Conservation (phyloP, 1,140 invertebrate genomes). For the Achroia grisella region DNA sequence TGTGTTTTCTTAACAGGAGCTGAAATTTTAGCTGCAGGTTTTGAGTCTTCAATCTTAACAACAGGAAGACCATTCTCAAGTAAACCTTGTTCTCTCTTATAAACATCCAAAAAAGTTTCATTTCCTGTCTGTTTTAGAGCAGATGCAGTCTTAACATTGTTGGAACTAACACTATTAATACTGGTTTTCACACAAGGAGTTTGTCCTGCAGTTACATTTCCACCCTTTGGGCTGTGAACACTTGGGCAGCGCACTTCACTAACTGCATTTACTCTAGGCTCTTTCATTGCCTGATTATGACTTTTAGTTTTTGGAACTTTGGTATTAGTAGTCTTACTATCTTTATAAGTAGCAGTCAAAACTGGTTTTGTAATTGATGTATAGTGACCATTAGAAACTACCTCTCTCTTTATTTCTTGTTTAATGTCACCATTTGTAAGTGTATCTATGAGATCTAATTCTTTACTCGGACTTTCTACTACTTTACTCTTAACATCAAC, state of each 20-base stretch:
- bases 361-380: constrained; percentile 14
- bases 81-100: constrained; percentile 60
- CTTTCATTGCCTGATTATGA: constrained; percentile 7
- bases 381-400: constrained; percentile 53
- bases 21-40: constrained; percentile 5
- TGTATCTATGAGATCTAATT: constrained; percentile 34
- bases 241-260: constrained; percentile 22
- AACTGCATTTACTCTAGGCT: not conserved
- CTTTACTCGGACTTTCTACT: constrained; percentile 48
- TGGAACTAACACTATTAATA: constrained; percentile 55
- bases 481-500: constrained; percentile 42
- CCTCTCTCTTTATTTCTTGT: constrained; percentile 29
- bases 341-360: constrained; percentile 21
- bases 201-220: constrained; percentile 15
- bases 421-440: constrained; percentile 51
- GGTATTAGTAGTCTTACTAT: constrained; percentile 38
- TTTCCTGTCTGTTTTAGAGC: constrained; percentile 17
- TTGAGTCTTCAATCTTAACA: constrained; percentile 35
- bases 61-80: constrained; percentile 24
- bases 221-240: constrained; percentile 36
- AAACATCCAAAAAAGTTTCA: constrained; percentile 65
- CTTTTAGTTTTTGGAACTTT: constrained; percentile 48
- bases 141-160: constrained; percentile 31
- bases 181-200: constrained; percentile 39
- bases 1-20: constrained; percentile 37